A percentile compares a stretch with the other conserved stretches of the same genome.
Conservation (phyloP, 1,140 invertebrate species). For the Campodea augens region DNA sequence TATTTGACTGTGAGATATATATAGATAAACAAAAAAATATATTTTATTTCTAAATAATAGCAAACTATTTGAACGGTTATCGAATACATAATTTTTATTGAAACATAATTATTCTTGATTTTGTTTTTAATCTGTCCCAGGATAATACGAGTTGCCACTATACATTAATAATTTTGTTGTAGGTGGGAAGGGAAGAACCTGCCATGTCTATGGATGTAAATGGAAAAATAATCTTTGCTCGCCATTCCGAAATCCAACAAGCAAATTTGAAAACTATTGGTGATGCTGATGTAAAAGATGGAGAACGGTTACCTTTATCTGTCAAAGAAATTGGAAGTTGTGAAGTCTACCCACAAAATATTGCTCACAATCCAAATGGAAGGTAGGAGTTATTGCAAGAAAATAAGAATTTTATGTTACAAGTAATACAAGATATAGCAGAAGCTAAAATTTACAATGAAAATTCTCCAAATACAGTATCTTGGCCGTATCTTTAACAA, state of each 20-base stretch:
- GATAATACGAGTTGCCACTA: too few species aligned
- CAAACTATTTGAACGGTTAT: too few species aligned
- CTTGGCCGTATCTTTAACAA: too few species aligned
- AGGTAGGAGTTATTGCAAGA: too few species aligned
- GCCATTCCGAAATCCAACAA: conserved; percentile 95
- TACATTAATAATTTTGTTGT: conserved; percentile 10
- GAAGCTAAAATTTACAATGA: too few species aligned
- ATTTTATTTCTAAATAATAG: too few species aligned
- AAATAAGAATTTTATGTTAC: too few species aligned
- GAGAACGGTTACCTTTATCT: conserved; percentile 74
- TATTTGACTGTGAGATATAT: conserved; percentile 2
- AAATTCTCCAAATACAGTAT: too few species aligned
- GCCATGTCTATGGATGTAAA: conserved; percentile 97
- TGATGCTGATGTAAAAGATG: conserved; percentile 61
- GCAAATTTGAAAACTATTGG: conserved; percentile 78
- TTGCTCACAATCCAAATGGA: conserved; percentile 96
- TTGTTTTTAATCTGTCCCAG: not conserved
- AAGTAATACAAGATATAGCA: too few species aligned
- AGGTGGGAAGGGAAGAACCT: conserved; percentile 89
- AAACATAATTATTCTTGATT: too few species aligned
- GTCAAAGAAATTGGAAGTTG: conserved; percentile 99
- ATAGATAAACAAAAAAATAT: not conserved
- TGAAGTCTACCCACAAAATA: conserved; percentile 97
- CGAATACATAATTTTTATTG: too few species aligned
- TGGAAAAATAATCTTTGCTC: conserved; percentile 97